These are phyloP conservation scores for Hipparchia sbordonii DNA, from an alignment of 2,888 invertebrate species.

Conservation along the genomic window DNA sequence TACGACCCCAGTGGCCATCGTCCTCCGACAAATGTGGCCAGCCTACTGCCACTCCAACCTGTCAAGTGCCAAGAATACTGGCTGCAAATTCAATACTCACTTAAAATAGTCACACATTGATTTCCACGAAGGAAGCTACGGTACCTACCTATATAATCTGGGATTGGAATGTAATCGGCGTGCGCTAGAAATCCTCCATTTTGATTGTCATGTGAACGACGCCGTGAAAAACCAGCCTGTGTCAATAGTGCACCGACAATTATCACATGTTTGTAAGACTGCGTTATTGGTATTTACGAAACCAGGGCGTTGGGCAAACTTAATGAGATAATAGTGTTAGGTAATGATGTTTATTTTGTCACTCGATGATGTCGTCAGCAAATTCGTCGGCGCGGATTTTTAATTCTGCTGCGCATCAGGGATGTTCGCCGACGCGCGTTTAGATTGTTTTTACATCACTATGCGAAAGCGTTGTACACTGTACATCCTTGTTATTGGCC, in stretches of 20 bases:
- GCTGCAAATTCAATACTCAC: no score
- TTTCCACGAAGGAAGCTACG: neutral
- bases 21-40: no score
- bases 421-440: no score
- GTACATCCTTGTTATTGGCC: no score
- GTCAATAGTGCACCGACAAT: slow-evolving; percentile 24
- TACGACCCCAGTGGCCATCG: no score
- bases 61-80: no score
- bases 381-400: no score
- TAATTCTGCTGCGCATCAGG: no score
- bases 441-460: no score
- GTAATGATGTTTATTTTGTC: neutral
- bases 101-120: neutral
- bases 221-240: slow-evolving; percentile 28
- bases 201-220: slow-evolving; percentile 37
- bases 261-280: slow-evolving; percentile 8
- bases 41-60: no score
- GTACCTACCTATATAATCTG: slow-evolving; percentile 1
- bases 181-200: slow-evolving; percentile 22
- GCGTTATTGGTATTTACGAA: slow-evolving; percentile 5
- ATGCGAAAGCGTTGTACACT: no score
- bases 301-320: slow-evolving; percentile 29
- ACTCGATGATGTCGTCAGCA: neutral
- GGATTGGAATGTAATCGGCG: slow-evolving; percentile 13
- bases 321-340: slow-evolving; percentile 16